These are phyloP conservation scores for Columba janthina DNA, from an alignment of 2,113 vertebrate species.

Conservation along the genomic window DNA sequence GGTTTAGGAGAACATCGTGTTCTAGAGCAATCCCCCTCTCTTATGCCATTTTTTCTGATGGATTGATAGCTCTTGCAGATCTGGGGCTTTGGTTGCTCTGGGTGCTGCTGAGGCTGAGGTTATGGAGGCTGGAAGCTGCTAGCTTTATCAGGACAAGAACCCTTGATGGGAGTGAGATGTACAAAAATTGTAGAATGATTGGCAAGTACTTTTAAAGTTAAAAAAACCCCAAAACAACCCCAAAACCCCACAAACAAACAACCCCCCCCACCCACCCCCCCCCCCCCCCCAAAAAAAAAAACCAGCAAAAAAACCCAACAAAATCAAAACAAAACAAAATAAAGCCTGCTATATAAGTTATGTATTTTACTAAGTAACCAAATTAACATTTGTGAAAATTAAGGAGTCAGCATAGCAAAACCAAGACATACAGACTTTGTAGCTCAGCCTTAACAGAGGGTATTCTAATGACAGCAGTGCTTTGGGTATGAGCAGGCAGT, in stretches of 20 bases:
- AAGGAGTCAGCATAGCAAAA: neutral
- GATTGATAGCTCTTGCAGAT: constrained; percentile 56
- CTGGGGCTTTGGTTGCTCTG: constrained; percentile 45
- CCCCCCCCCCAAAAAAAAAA: neutral
- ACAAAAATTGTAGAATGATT: neutral
- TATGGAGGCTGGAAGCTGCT: constrained; percentile 71
- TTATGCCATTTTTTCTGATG: constrained; percentile 67
- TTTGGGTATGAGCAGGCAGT: neutral
- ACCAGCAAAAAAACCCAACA: no score
- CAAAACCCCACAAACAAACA: no score
- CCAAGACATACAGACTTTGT: neutral
- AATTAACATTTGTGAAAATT: neutral
- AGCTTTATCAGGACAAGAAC: constrained; percentile 64
- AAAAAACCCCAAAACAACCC: neutral
- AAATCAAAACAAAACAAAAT: no score
- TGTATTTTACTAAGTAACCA: neutral
- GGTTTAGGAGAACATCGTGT: constrained; percentile 78
- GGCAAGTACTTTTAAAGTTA: neutral
- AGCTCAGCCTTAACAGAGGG: neutral
- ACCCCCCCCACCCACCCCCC: no score
- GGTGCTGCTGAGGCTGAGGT: constrained; percentile 69
- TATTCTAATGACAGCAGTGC: neutral
- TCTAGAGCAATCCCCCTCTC: constrained; percentile 73
- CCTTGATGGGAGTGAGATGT: neutral
- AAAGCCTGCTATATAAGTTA: neutral